Base-by-base conservation (phyloP, 1,140 invertebrate species). In the Achroia grisella region DNA sequence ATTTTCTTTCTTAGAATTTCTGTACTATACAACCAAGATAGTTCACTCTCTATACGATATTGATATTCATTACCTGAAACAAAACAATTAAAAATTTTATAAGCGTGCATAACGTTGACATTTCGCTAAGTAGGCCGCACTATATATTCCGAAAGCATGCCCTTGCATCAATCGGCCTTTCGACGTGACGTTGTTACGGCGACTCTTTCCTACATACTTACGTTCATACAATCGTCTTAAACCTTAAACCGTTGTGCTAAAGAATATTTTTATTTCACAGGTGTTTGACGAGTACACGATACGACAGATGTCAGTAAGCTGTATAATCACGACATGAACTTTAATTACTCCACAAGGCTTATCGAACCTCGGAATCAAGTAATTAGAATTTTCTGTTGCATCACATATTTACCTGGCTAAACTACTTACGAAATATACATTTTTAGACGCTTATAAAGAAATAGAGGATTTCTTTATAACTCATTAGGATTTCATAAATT, bases 81-180 rank as follows among this genome's bases (percentile, higher is more conserved):
- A 69, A 68, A 64, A 66, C 52, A 36, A 62, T 52, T 67, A 69
- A 67, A 57, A 46, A 62, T 67, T 56, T 57, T 44, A 60, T 48
- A 49, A 47, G 52, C 40, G 53, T 39, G 39, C 54, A 44, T 45
- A 45, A 63, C 66, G 67, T 66, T 71, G 66, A 69, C 72, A 74
- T 71, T 71, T 66, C 40, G 6, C 33, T 56, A 76, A 70, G 67
- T 79, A 70, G 72, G 71, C 49, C 69, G 60, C 34, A 52, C 47
- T 71, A 51, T 49, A 47, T 63, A 79, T 74, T 74, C 72, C 32
- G 44, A 44, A 44, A 52, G 65, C 58, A 48, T 52, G 58, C 60
- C 66, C 69, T 79, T 79, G 63, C 72, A 51, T 56, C 62, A 74
- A 48, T 27, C 58, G 55, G 53, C 57, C 73, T 67, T 60, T 47